phyloP scores from a whole-genome alignment of 2,113 vertebrate species.

The Pristiophorus japonicus region DNA sequence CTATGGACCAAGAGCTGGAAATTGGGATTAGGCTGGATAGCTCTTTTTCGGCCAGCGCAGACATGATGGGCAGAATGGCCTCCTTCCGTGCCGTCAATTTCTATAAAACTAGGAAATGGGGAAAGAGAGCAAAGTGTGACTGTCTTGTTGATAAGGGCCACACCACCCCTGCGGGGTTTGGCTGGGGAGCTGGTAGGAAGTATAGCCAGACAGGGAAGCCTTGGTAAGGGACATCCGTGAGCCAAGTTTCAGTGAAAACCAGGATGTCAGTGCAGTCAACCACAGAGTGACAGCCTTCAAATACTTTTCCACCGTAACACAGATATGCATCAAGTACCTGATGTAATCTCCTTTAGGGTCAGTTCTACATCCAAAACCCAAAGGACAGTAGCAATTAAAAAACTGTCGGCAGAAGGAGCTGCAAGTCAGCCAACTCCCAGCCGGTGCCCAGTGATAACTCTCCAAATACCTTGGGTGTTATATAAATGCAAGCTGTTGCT shows the following conservation, averaged over 20 bases:
- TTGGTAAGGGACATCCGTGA: neutral
- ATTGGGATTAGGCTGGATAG: too few relatives aligned
- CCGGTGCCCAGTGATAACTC: conserved; percentile 87
- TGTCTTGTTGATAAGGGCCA: neutral
- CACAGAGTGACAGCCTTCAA: neutral
- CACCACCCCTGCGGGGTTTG: neutral
- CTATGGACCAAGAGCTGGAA: too few relatives aligned
- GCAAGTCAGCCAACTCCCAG: conserved; percentile 98
- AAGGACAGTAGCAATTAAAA: conserved; percentile 92
- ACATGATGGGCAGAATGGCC: too few relatives aligned
- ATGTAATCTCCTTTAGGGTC: conserved; percentile 94
- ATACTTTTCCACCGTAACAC: neutral
- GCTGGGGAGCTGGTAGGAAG: neutral
- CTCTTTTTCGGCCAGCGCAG: too few relatives aligned
- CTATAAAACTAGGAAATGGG: neutral
- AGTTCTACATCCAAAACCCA: conserved; percentile 85
- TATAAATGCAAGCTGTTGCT: too few relatives aligned
- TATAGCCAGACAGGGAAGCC: neutral
- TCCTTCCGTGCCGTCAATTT: too few relatives aligned
- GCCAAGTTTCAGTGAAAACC: neutral
- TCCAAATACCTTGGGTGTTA: conserved; percentile 71
- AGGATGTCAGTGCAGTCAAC: neutral
- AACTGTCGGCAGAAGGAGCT: conserved; percentile 96
- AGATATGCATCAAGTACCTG: conserved; percentile 57
- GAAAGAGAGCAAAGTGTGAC: neutral